phyloP scores from a whole-genome alignment of 2,888 invertebrate genomes.

The Zonitis immaculata region DNA sequence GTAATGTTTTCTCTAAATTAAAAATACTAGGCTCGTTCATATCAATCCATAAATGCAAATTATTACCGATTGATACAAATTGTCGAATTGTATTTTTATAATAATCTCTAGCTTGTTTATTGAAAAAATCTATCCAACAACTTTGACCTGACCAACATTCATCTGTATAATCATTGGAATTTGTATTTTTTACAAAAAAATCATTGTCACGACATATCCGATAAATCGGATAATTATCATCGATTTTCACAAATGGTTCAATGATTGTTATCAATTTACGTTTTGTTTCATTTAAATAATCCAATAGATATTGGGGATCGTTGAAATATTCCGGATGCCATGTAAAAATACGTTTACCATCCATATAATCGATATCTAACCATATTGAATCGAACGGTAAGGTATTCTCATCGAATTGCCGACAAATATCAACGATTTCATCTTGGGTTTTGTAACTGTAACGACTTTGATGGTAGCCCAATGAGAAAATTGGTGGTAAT shows the following conservation, averaged over 20 bases:
- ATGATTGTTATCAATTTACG: slow-evolving; percentile 89
- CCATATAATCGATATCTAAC: slow-evolving; percentile 98
- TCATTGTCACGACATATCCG: slow-evolving; percentile 73
- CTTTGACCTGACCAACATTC: slow-evolving; percentile 94
- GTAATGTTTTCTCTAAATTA: slow-evolving; percentile 85
- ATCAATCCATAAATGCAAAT: slow-evolving; percentile 93
- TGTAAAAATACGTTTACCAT: slow-evolving; percentile 73
- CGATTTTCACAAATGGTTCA: slow-evolving; percentile 95
- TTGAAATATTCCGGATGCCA: slow-evolving; percentile 90
- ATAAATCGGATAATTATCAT: slow-evolving; percentile 78
- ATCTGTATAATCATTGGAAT: slow-evolving; percentile 87
- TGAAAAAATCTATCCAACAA: slow-evolving; percentile 88
- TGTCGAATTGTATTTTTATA: slow-evolving; percentile 62
- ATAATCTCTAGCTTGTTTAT: slow-evolving; percentile 78
- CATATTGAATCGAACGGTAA: slow-evolving; percentile 94
- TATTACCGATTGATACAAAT: slow-evolving; percentile 65
- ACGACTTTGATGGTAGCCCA: slow-evolving; percentile 35
- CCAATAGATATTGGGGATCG: slow-evolving; percentile 53
- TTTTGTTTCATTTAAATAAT: slow-evolving; percentile 79
- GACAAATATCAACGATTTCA: slow-evolving; percentile 78
- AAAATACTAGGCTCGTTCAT: slow-evolving; percentile 99
- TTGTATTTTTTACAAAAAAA: slow-evolving; percentile 79
- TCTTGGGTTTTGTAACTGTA: slow-evolving; percentile 92
- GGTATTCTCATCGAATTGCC: slow-evolving; percentile 81
- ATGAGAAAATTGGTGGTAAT: slow-evolving; percentile 51